Conservation (phyloP, 64 coral and sea anemone species). For the Acropora yongei region DNA sequence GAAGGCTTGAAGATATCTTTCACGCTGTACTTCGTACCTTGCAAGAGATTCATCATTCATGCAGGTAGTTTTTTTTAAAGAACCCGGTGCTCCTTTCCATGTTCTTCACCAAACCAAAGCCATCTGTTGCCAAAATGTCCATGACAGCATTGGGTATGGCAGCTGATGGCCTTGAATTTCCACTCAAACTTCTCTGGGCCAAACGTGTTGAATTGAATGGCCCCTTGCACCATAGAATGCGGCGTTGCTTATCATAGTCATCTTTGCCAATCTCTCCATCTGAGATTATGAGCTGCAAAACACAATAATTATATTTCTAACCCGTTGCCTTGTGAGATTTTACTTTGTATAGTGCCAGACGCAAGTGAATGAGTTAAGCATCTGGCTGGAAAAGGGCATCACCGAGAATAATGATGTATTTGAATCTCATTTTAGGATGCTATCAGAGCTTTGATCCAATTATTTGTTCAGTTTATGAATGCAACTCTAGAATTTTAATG, state of each 20-base stretch:
- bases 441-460: too few species aligned
- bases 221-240: neutral
- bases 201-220: neutral
- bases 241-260: neutral
- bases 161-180: neutral
- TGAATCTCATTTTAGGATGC: too few species aligned
- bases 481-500: too few species aligned
- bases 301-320: too few species aligned
- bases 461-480: too few species aligned
- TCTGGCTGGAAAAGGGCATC: too few species aligned
- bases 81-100: neutral
- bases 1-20: neutral
- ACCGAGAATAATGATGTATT: too few species aligned
- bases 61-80: neutral
- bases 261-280: neutral
- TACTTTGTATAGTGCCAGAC: too few species aligned
- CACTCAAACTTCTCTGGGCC: neutral
- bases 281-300: neutral
- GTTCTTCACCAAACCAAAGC: neutral
- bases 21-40: neutral
- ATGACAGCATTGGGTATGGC: neutral
- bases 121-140: neutral
- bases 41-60: neutral
- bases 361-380: too few species aligned
- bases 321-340: too few species aligned